These are phyloP conservation scores for Stenolophus ochropezus DNA, from an alignment of 2,888 invertebrate genomes.

Conservation along the genomic window DNA sequence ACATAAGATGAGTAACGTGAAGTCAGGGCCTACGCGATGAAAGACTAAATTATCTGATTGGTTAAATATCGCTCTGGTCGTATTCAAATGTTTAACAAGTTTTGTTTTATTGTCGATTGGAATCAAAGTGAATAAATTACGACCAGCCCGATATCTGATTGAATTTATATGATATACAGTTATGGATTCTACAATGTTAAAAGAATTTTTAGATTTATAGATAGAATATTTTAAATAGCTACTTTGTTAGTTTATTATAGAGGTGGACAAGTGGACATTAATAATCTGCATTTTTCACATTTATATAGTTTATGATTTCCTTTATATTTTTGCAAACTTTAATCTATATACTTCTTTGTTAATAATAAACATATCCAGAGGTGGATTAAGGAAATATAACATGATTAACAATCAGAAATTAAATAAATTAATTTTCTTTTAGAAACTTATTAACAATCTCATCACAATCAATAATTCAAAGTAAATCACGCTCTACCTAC, in stretches of 20 bases:
- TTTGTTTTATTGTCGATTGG: conserved; percentile 31
- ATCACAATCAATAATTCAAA: too few relatives aligned
- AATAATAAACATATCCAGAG: too few relatives aligned
- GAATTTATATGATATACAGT: conserved; percentile 46
- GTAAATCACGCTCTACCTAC: too few relatives aligned
- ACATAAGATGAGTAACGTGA: conserved; percentile 46
- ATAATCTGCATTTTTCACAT: not conserved
- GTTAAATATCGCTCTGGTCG: conserved; percentile 31
- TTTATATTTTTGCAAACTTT: too few relatives aligned
- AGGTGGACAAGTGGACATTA: not conserved
- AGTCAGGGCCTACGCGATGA: conserved; percentile 31
- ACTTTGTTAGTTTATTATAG: not conserved
- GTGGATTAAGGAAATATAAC: too few relatives aligned
- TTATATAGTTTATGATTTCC: too few relatives aligned
- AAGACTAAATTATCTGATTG: conserved; percentile 44
- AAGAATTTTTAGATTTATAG: conserved; percentile 33
- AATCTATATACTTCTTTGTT: too few relatives aligned
- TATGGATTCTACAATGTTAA: conserved; percentile 43
- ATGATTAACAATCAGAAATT: too few relatives aligned
- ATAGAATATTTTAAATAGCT: conserved; percentile 20
- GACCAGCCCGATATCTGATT: conserved; percentile 17
- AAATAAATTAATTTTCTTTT: too few relatives aligned
- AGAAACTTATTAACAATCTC: too few relatives aligned
- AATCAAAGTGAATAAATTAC: conserved; percentile 33
- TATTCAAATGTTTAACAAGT: conserved; percentile 43